Base-by-base conservation (phyloP, 2,797 vertebrate species). In the Lophotriccus pileatus region DNA sequence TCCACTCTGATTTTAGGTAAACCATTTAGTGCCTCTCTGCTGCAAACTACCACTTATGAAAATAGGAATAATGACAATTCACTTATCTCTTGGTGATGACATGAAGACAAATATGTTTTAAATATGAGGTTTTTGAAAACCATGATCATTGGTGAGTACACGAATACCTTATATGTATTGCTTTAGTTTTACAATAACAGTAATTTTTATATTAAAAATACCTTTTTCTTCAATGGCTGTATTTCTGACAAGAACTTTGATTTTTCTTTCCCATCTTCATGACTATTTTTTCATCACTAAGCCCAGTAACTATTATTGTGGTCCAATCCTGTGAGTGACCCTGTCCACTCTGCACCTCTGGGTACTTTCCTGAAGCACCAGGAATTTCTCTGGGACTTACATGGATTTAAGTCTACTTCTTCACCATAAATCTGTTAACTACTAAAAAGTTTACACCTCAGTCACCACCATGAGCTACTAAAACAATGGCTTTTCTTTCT, bases 291-390 rank as follows among this genome's bases (percentile, higher is more conserved):
- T 23, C 24, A 47, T 12, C 13, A 14, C 25, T 46, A 70, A 84
- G 1, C 3, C 34, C 22, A 28, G 14, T 7, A 63, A 25, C 22
- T 37, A 49, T 5, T 46, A 17, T 1, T 41, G 39, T 3, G 34
- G 30, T 34, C 28, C 21, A 12, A 32, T 3, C 16, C 32, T 2
- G 17, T 7, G 24, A 23, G 12, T 7, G 14, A 32, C 30, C 3
- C 0, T 1, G 24, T 1, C 9, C 32, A 6, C 7, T 2, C 4
- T 0, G 19, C 19, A 14, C 6, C 9, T 8, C 27, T 19, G 22
- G 0, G 0, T 2, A 6, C 8, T 2, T 14, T 14, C 37, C 41
- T 14, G 20, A 83, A 75, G 14, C 62, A 36, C 11, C 49, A 58
- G 36, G 15, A 43, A 28, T 53, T 41, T 44, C 55, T 32, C 30